Base-by-base conservation (phyloP, 2,797 vertebrate species). In the Bovichtus variegatus region DNA sequence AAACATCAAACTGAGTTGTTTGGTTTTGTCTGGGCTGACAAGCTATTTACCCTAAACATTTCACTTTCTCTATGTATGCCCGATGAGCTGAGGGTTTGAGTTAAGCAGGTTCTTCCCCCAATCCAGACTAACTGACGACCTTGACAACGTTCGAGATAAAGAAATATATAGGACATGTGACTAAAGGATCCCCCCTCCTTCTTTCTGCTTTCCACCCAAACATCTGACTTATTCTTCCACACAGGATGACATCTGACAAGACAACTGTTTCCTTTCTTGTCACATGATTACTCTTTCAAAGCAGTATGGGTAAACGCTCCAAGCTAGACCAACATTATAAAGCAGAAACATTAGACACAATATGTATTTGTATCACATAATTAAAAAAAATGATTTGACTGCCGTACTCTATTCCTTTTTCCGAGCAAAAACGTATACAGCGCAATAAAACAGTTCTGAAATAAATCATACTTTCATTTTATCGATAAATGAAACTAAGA, bases 221-320 rank as follows among this genome's bases (percentile, higher is more conserved):
- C 61, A 74, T 81, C 71, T 89, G 76, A 59, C 57, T 61, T 43
- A 41, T 49, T 74, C 68, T 66, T 55, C 70, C 76, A 87, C 86
- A 72, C 84, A 92, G 50, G n/a, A 55, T 88, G 85, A 89, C 66
- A 41, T 81, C 40, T 88, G 41, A 72, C 61, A 72, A 77, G n/a
- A 81, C 61, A 66, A 3, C 60, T 3, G 82, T 80, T 94, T 94
- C 90, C 85, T 88, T 80, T 85, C 65, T 2, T 43, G 80, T 87
- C 88, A 91, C 86, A 88, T 86, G 75, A 61, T 74, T 34, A 27
- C 19, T 70, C 23, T 63, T 57, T 75, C 23, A 80, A 44, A 51
- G 21, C 27, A 61, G 36, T 0, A 1, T 70, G 12, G 18, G 9
- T 58, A 23, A 76, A 44, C 1, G 19, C 16, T 18, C 5, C 13